Evolutionary conservation across 2,113 vertebrate genomes (phyloP).

Genomic region (Ibidorhyncha struthersii): DNA sequence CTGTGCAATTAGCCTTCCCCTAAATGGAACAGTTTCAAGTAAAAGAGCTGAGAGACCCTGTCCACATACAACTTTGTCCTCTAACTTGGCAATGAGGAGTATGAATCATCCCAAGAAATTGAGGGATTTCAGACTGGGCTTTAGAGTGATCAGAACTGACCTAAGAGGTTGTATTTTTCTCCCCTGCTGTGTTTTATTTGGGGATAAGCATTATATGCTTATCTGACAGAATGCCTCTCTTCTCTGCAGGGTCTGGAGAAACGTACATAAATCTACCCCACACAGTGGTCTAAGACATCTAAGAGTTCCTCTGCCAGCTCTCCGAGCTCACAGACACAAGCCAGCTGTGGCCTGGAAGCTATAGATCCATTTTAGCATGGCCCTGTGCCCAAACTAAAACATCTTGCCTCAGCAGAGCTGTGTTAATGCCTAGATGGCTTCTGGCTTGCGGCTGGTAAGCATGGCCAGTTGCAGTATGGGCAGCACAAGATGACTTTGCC

Average conservation of each 20-base stretch:
- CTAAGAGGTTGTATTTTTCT: not conserved
- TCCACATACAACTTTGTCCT: not conserved
- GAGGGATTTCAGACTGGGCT: not conserved
- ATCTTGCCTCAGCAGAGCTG: not conserved
- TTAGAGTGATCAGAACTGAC: not conserved
- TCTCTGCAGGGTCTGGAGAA: not conserved
- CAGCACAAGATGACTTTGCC: not conserved
- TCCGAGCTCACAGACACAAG: not conserved
- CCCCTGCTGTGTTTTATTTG: not conserved
- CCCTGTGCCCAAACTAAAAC: not conserved
- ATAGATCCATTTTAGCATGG: not conserved
- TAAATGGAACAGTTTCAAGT: not conserved
- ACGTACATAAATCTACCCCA: not conserved
- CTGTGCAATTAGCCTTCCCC: not conserved
- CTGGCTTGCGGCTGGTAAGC: not conserved
- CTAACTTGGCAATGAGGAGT: not conserved
- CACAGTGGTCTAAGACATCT: not conserved
- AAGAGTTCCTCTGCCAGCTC: not conserved
- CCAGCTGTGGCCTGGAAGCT: conserved; percentile 14
- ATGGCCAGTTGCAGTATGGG: not conserved
- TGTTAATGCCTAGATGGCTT: not conserved
- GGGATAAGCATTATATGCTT: not conserved
- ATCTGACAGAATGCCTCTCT: not conserved
- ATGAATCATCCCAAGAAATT: not conserved
- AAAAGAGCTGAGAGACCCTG: not conserved